Evolutionary conservation across 2,797 vertebrate genomes (phyloP), one percentile per base, ranked within the genome.

Genomic region (Cossypha heuglini): DNA sequence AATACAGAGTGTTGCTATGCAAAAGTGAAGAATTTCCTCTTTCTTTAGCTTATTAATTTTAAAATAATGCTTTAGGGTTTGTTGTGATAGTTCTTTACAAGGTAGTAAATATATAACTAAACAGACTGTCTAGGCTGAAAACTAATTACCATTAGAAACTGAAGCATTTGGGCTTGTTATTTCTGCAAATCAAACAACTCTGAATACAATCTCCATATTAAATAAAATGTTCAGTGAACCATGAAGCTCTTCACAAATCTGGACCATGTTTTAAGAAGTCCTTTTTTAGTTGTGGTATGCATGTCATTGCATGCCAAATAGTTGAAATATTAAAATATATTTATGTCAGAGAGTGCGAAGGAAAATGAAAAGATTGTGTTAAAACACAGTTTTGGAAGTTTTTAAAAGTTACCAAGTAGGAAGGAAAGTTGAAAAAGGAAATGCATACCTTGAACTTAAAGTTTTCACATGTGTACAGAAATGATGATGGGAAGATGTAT

Each of bases 21-120:
- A 97, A 97, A 98, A 98, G 92, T 92, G 95, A 97, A 98, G 94
- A 97, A 97, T 98, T 98, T 98, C 96, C 97, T 98, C 97, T 97
- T 98, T 97, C 97, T 97, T 98, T 97, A 97, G 96, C 98, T 98
- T 98, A 98, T 98, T 98, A 98, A 98, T 98, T 98, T 98, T 98
- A 96, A 98, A 98, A 98, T 98, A 98, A 98, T 97, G 98, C 98
- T 98, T 97, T 97, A 96, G 97, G 98, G 97, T 98, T 98, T 98
- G 97, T 98, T 98, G 98, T 98, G 98, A 98, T 98, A 97, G 97
- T 98, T 97, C 95, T 98, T 98, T 98, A 98, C 97, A 98, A 98
- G 97, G 97, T 97, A 97, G 97, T 98, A 98, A 98, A 98, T 97
- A 97, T 92, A 97, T 95, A 98, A 97, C 94, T 97, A 98, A 97